These are phyloP conservation scores for Glyphotaelius pellucidus DNA, from an alignment of 2,888 invertebrate genomes.

Conservation along the genomic window DNA sequence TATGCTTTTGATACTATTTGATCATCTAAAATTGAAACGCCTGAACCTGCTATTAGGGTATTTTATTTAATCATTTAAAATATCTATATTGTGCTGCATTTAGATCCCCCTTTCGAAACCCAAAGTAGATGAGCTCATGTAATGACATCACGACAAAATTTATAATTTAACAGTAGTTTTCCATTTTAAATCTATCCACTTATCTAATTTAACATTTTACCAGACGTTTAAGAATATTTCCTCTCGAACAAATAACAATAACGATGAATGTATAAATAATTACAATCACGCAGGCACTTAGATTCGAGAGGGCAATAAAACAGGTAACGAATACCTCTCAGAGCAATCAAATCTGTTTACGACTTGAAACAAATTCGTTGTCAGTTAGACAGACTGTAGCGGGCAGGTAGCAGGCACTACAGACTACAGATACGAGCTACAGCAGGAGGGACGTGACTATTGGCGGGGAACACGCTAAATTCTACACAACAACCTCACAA, in stretches of 20 bases:
- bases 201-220: not conserved
- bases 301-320: constrained; percentile 53
- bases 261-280: constrained; percentile 48
- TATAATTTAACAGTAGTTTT: not conserved
- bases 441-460: constrained; percentile 24
- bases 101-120: not conserved
- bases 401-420: not conserved
- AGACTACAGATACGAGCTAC: not conserved
- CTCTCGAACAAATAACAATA: not conserved
- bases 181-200: not conserved
- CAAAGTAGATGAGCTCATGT: not conserved
- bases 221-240: not conserved
- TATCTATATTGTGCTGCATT: not conserved
- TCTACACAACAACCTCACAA: not conserved
- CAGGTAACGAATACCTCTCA: constrained; percentile 56
- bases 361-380: constrained; percentile 56
- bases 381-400: constrained; percentile 45
- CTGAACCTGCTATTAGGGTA: no score
- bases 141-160: not conserved
- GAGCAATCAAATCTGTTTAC: constrained; percentile 55
- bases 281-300: constrained; percentile 53
- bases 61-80: no score
- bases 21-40: no score
- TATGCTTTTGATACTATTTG: no score
- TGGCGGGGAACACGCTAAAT: constrained; percentile 23